These are phyloP conservation scores for Crotalus tigris DNA, from an alignment of 2,113 vertebrate genomes.

Conservation along the genomic window DNA sequence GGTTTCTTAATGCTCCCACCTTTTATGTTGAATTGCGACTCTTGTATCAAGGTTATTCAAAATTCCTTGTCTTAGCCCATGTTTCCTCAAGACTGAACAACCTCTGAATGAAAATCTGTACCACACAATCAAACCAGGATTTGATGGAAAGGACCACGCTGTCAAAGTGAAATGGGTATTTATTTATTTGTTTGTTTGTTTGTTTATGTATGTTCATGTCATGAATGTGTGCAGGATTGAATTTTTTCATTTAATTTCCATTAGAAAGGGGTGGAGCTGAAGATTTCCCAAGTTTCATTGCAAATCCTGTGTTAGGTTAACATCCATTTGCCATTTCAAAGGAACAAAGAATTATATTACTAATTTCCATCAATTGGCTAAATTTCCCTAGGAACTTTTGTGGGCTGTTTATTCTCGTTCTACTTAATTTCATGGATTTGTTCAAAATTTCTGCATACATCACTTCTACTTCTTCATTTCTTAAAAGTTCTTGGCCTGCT, in stretches of 20 bases:
- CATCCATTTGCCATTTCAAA: background rate
- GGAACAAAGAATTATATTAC: background rate
- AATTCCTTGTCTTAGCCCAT: background rate
- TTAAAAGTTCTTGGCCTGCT: background rate
- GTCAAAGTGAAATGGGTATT: background rate
- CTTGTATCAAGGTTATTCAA: background rate
- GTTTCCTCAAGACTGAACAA: background rate
- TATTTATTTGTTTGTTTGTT: background rate
- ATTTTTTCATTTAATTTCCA: background rate
- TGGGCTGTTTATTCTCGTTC: background rate
- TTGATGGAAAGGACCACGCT: background rate
- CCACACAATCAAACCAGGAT: background rate
- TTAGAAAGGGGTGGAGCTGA: background rate
- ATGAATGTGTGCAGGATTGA: background rate
- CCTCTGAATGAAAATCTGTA: background rate
- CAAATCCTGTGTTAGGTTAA: background rate
- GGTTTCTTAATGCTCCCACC: background rate
- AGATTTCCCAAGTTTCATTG: background rate
- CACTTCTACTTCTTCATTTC: background rate
- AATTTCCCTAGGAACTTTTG: background rate
- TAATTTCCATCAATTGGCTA: background rate
- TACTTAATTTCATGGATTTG: background rate
- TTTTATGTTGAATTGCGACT: background rate
- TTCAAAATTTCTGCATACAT: background rate
- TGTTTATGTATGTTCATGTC: background rate